Conservation (phyloP, 2,888 invertebrate genomes). For the Girardia tigrina region DNA sequence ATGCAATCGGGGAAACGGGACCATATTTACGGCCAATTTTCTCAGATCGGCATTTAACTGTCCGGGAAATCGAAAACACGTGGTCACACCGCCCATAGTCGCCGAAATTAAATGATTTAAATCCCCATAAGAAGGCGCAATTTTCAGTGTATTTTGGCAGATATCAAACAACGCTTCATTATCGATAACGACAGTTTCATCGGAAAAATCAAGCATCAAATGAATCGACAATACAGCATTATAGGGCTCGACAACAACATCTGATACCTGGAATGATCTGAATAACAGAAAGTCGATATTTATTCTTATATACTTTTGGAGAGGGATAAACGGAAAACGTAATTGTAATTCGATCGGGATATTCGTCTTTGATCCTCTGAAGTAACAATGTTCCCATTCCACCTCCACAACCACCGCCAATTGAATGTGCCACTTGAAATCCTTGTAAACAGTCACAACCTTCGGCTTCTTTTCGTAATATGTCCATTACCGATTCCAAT, state of each 20-base stretch:
- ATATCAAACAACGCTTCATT: slow-evolving; percentile 77
- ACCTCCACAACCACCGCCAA: slow-evolving; percentile 53
- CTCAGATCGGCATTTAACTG: slow-evolving; percentile 34
- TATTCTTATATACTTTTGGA: slow-evolving; percentile 63
- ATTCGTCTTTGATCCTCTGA: slow-evolving; percentile 23
- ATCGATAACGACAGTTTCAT: slow-evolving; percentile 75
- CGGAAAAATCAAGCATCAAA: slow-evolving; percentile 73
- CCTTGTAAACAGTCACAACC: slow-evolving; percentile 77
- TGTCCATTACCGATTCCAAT: slow-evolving; percentile 56
- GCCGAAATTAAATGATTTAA: slow-evolving; percentile 19
- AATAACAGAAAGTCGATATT: too few relatives aligned
- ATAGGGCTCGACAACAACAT: slow-evolving; percentile 61
- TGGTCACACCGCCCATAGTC: slow-evolving; percentile 30
- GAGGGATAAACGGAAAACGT: slow-evolving; percentile 82
- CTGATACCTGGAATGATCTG: too few relatives aligned
- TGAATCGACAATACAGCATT: slow-evolving; percentile 74
- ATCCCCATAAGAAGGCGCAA: slow-evolving; percentile 61
- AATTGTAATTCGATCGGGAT: slow-evolving; percentile 64
- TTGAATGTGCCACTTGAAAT: slow-evolving; percentile 52
- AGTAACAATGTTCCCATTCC: slow-evolving; percentile 32
- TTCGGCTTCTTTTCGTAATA: slow-evolving; percentile 64
- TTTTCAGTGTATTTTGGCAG: slow-evolving; percentile 73
- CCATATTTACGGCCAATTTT: slow-evolving; percentile 33
- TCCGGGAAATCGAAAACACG: slow-evolving; percentile 34
- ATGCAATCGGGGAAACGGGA: slow-evolving; percentile 33